phyloP scores from a whole-genome alignment of 2,113 vertebrate genomes.

The Hippocampus zosterae region DNA sequence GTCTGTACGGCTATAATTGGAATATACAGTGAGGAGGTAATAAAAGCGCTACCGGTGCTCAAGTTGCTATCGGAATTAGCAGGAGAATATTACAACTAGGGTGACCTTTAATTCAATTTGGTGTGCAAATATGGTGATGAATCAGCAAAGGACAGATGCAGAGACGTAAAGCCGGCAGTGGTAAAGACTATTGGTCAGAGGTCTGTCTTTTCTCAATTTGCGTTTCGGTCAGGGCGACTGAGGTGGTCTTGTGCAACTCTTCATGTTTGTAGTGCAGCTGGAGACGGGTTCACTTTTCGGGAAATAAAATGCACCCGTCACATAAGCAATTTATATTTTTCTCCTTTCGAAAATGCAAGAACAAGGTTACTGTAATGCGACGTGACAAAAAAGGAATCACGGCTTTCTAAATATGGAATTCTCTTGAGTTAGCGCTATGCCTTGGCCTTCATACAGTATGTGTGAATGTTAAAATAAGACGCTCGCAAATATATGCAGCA shows the following conservation, averaged over 20 bases:
- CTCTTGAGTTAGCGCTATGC: conserved; percentile 15
- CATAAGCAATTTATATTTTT: background rate
- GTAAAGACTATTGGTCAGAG: conserved; percentile 29
- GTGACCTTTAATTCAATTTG: conserved; percentile 63
- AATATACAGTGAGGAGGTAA: conserved; percentile 42
- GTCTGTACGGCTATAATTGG: conserved; percentile 35
- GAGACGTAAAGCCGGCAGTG: conserved; percentile 14
- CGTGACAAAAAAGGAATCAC: background rate
- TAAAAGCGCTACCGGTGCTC: conserved; percentile 38
- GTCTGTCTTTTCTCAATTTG: conserved; percentile 38
- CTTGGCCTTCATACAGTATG: conserved; percentile 14
- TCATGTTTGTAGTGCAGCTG: conserved; percentile 34
- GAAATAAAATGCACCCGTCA: background rate
- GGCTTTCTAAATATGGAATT: conserved; percentile 31
- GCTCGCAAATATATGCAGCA: background rate
- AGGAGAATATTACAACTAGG: conserved; percentile 46
- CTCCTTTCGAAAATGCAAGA: background rate
- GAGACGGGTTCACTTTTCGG: conserved; percentile 29
- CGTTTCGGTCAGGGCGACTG: conserved; percentile 45
- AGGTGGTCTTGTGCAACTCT: conserved; percentile 45
- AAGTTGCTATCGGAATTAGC: conserved; percentile 47
- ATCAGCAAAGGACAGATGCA: conserved; percentile 28
- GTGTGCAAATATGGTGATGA: conserved; percentile 45
- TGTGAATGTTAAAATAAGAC: conserved; percentile 6
- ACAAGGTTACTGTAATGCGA: conserved; percentile 1